Percentiles rank a stretch among this genome's conserved stretches.
Conservation (phyloP, 2,797 vertebrate genomes). For the Sciurus carolinensis region DNA sequence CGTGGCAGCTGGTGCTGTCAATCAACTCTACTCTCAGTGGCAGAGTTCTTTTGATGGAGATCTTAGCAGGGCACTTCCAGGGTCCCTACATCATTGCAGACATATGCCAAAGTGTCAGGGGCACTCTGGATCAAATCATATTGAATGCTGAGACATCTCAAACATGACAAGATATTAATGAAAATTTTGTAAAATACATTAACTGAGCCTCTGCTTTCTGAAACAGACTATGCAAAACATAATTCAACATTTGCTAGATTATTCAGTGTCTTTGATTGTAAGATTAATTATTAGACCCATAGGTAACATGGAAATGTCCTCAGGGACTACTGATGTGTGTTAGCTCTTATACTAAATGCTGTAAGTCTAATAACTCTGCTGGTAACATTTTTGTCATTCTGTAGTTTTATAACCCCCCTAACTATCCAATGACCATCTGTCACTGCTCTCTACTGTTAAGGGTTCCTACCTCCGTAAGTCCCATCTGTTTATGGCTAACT, state of each 20-base stretch:
- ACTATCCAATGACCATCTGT: conserved; percentile 63
- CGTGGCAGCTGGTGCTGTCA: conserved; percentile 21
- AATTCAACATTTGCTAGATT: conserved; percentile 36
- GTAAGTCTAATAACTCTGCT: conserved; percentile 49
- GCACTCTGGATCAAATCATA: conserved; percentile 5
- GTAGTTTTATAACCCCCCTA: conserved; percentile 20
- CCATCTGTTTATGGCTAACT: conserved; percentile 49
- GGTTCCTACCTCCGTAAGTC: neutral
- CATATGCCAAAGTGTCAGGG: neutral
- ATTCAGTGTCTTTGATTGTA: conserved; percentile 34
- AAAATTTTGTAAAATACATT: conserved; percentile 26
- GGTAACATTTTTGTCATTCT: conserved; percentile 51
- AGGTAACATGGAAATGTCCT: neutral
- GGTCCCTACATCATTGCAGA: neutral
- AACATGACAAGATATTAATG: conserved; percentile 1
- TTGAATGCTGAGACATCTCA: neutral
- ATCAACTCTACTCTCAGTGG: neutral
- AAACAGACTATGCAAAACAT: conserved; percentile 7
- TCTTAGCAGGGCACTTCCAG: neutral
- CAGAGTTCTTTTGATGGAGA: neutral
- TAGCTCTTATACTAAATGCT: conserved; percentile 36
- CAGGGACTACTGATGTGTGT: neutral
- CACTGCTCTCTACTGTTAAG: neutral
- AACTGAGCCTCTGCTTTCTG: conserved; percentile 48
- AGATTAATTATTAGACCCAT: conserved; percentile 64